Conservation (phyloP, 2,113 vertebrate genomes). For the Zapus hudsonius region DNA sequence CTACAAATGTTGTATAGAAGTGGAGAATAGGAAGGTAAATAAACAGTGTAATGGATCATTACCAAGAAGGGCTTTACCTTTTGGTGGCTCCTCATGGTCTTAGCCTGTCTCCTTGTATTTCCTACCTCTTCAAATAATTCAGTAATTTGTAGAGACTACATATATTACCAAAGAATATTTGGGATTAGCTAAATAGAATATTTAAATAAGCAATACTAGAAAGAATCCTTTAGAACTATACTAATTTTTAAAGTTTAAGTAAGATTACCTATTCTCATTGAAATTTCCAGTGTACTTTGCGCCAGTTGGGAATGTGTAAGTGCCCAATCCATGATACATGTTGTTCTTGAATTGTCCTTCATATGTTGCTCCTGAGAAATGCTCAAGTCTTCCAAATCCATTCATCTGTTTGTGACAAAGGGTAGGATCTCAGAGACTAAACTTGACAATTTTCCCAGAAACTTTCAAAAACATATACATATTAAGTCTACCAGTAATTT, state of each 20-base stretch:
- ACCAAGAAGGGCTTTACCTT: background rate
- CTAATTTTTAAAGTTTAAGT: slow-evolving; percentile 45
- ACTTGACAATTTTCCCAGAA: background rate
- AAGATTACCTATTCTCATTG: slow-evolving; percentile 87
- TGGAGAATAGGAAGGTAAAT: background rate
- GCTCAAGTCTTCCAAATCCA: slow-evolving; percentile 87
- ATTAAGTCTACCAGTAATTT: background rate
- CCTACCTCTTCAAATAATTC: background rate
- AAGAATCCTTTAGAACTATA: slow-evolving; percentile 30
- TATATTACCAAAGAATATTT: slow-evolving; percentile 43
- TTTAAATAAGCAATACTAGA: slow-evolving; percentile 38
- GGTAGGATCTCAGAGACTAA: slow-evolving; percentile 53
- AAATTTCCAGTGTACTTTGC: slow-evolving; percentile 89
- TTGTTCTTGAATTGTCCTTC: slow-evolving; percentile 91
- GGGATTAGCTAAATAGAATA: slow-evolving; percentile 51
- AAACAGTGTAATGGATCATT: slow-evolving; percentile 1
- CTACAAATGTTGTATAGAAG: background rate
- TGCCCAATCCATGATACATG: slow-evolving; percentile 89
- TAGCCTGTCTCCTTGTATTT: background rate
- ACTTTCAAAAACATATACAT: background rate
- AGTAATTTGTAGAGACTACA: slow-evolving; percentile 4
- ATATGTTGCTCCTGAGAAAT: slow-evolving; percentile 90
- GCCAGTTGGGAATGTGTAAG: slow-evolving; percentile 88
- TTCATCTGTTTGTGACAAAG: slow-evolving; percentile 86
- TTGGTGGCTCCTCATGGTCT: background rate